Evolutionary conservation across 2,113 vertebrate genomes (phyloP), one percentile per base, ranked within the genome.

Genomic region (Cyanoderma ruficeps): DNA sequence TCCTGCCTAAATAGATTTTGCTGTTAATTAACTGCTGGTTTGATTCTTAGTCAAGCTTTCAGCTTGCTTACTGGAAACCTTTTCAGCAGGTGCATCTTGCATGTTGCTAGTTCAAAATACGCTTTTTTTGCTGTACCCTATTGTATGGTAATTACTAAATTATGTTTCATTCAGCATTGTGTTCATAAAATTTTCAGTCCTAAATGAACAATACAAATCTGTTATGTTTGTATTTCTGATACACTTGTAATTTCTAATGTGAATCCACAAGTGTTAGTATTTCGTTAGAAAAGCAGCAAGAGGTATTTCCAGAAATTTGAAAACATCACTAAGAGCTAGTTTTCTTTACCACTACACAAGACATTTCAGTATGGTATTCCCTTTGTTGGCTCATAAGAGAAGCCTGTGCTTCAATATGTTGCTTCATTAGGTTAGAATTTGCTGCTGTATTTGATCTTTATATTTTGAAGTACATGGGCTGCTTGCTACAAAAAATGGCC

Each of bases 401-500:
- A 95, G 53, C 39, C 6, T 13, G 60, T 91, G 81, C 75, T 71
- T 95, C 90, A 83, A 42, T 94, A 86, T 79, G 53, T 94, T 95
- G 46, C 65, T 97, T 94, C 88, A 80, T 87, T 96, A 79, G 67
- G 11, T 75, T 89, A 74, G 83, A 79, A 46, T 83, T 92, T 91
- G 55, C 94, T 97, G 76, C n/a, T 57, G 13, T 91, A 35, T 92
- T 96, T 23, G 12, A 23, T 86, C 46, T 96, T 92, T 83, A 65
- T 91, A 37, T 76, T 75, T 84, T 92, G 49, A 89, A 89, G 76
- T 80, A 50, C 68, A 4, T 55, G 53, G 37, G 33, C 11, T 89
- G n/a, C 60, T 90, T 50, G 21, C 42, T 95, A 23, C 56, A 86
- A 68, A 49, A 74, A 94, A 7, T 61, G 80, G 6, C 12, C 3